A percentile compares a stretch with the other conserved stretches of the same genome.
phyloP scores from a whole-genome alignment of 2,113 vertebrate species.

The Myrmophylax atrothorax region DNA sequence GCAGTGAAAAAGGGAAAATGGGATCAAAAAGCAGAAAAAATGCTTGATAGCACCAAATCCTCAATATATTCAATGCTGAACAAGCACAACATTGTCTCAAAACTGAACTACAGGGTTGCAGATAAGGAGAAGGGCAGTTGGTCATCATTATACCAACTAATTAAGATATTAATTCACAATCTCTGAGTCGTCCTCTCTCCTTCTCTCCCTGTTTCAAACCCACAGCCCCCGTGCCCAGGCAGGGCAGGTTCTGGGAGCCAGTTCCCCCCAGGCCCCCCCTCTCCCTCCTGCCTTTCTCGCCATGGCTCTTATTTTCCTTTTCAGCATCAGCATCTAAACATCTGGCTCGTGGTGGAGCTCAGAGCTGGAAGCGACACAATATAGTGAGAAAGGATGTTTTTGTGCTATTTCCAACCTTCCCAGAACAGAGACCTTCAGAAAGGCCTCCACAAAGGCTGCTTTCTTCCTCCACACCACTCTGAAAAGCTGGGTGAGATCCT shows the following conservation, averaged over 20 bases:
- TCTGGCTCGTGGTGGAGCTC: constrained; percentile 32
- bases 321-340: constrained; percentile 53
- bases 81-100: not conserved
- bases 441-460: constrained; percentile 36
- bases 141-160: not conserved
- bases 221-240: not conserved
- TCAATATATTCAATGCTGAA: rapidly evolving
- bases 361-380: constrained; percentile 47
- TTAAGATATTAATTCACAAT: not conserved
- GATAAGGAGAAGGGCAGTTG: not conserved
- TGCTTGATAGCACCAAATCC: not conserved
- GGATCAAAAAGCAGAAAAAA: not conserved
- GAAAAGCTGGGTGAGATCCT: constrained; percentile 33
- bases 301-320: not conserved
- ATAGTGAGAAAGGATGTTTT: constrained; percentile 47
- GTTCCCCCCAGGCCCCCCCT: not conserved
- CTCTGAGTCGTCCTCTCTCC: not conserved
- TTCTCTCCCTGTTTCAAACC: not conserved
- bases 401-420: constrained; percentile 50
- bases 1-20: not conserved
- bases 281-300: not conserved
- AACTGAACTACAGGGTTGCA: not conserved
- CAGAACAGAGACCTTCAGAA: constrained; percentile 54
- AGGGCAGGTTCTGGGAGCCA: not conserved
- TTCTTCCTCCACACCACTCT: not conserved